phyloP scores from a whole-genome alignment of 2,888 invertebrate genomes.

The Heliconius charithonia region DNA sequence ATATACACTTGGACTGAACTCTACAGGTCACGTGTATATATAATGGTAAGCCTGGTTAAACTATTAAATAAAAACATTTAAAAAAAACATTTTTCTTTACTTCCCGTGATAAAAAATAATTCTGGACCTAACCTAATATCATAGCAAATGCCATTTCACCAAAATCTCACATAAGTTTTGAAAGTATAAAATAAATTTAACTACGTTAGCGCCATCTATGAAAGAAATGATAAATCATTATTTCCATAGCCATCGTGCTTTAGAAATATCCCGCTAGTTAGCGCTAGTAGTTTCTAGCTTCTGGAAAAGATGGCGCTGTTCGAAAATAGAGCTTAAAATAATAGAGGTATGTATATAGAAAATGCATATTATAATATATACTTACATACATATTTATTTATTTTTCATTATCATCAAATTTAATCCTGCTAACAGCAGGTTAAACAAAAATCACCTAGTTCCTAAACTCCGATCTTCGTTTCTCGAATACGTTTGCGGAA shows the following conservation, averaged over 20 bases:
- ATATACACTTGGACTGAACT: too few species aligned
- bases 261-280: background rate
- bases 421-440: too few species aligned
- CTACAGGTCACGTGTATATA: too few species aligned
- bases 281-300: background rate
- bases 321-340: background rate
- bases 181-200: background rate
- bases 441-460: too few species aligned
- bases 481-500: too few species aligned
- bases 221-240: background rate
- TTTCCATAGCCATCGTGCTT: background rate
- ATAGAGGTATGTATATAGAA: too few species aligned
- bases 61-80: too few species aligned
- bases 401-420: too few species aligned
- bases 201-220: slow-evolving; percentile 37
- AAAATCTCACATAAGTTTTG: slow-evolving; percentile 1
- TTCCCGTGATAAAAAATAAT: background rate
- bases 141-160: background rate
- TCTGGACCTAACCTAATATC: background rate
- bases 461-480: too few species aligned
- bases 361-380: too few species aligned
- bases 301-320: slow-evolving; percentile 18
- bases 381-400: too few species aligned
- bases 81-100: background rate
- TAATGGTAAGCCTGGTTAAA: too few species aligned